A percentile compares a stretch with the other conserved stretches of the same genome.
Conservation (phyloP, 2,888 invertebrate genomes). For the Thymelicus acteon region DNA sequence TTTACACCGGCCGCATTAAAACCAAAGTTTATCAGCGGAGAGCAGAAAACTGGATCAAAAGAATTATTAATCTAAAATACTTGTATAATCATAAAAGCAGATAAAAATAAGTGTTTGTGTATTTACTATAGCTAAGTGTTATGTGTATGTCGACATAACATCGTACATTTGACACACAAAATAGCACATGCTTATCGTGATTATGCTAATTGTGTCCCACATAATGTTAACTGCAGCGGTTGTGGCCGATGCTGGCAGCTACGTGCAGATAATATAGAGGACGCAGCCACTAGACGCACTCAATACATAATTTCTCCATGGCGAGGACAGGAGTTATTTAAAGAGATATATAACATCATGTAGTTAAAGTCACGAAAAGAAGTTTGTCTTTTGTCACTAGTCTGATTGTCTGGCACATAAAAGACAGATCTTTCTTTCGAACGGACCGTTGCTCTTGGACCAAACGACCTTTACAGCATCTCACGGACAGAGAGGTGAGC, state of each 20-base stretch:
- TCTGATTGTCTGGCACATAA: no score
- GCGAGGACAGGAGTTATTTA: neutral
- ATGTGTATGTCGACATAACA: neutral
- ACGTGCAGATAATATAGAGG: constrained; percentile 54
- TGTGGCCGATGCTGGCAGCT: constrained; percentile 57
- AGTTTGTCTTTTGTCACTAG: no score
- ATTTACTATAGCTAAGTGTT: neutral
- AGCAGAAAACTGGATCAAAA: no score
- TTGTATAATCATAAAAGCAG: neutral
- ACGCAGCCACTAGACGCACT: neutral
- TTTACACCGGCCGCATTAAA: no score
- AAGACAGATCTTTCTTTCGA: no score
- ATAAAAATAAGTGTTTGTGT: neutral
- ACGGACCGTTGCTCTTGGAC: no score
- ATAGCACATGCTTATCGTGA: constrained; percentile 39
- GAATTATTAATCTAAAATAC: no score
- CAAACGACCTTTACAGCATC: no score
- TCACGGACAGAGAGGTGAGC: no score
- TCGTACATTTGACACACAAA: neutral
- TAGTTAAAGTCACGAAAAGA: no score
- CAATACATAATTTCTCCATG: neutral
- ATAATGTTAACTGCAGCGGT: constrained; percentile 64
- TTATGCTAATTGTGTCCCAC: constrained; percentile 72
- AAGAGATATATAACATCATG: neutral
- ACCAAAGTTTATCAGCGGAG: no score